A percentile compares a stretch with the other conserved stretches of the same genome.
phyloP scores from a whole-genome alignment of 1,140 invertebrate species.

The Antheraea pernyi region DNA sequence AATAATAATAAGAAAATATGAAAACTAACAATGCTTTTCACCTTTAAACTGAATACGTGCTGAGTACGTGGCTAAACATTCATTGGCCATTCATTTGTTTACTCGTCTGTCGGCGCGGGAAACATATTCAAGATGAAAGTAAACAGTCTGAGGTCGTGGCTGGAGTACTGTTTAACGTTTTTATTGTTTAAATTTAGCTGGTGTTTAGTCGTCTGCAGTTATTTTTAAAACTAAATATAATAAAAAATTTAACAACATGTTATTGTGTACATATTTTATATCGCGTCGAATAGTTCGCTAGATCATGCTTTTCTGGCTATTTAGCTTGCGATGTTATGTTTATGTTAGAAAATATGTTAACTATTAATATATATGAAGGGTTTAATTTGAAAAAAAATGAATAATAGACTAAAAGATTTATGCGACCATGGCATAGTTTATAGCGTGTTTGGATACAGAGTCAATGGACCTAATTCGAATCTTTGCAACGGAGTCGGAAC shows the following conservation, averaged over 20 bases:
- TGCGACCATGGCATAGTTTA: too few relatives aligned
- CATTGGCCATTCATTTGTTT: constrained; percentile 35
- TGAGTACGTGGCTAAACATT: constrained; percentile 11
- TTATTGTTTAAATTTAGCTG: constrained; percentile 50
- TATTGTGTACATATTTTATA: not conserved
- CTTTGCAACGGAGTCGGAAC: too few relatives aligned
- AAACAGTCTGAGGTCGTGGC: constrained; percentile 46
- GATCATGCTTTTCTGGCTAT: not conserved
- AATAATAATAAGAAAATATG: not conserved
- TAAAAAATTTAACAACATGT: not conserved
- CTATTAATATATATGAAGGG: too few relatives aligned
- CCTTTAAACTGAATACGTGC: constrained; percentile 5
- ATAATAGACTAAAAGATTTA: too few relatives aligned
- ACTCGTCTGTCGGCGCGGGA: constrained; percentile 41
- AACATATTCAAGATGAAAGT: constrained; percentile 41
- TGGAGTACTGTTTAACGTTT: constrained; percentile 49
- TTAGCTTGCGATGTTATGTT: too few relatives aligned
- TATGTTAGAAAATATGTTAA: too few relatives aligned
- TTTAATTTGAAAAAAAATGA: too few relatives aligned
- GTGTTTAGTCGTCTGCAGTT: constrained; percentile 60
- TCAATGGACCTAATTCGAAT: too few relatives aligned
- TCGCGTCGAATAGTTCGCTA: not conserved
- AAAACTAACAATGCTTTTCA: constrained; percentile 6
- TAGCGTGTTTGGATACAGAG: too few relatives aligned
- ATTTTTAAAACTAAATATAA: constrained; percentile 27